These are phyloP conservation scores for Tadarida brasiliensis DNA, from an alignment of 2,797 vertebrate genomes.

Conservation along the genomic window DNA sequence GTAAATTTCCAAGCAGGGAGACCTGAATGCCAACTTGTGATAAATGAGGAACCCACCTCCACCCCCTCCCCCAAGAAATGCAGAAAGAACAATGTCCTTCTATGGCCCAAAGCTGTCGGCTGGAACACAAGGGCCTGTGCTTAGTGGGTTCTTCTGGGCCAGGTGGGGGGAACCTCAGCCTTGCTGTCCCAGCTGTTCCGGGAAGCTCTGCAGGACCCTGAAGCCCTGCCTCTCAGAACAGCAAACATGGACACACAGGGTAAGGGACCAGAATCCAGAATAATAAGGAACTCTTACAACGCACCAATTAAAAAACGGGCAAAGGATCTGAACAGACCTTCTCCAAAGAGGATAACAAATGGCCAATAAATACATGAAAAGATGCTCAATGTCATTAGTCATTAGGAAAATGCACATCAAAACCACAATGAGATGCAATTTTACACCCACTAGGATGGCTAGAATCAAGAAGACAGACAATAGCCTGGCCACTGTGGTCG, in stretches of 20 bases:
- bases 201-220: background rate
- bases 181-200: too few species aligned
- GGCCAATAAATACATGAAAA: background rate
- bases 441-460: rapidly evolving
- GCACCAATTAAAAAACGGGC: background rate
- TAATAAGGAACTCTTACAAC: background rate
- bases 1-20: background rate
- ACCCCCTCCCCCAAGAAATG: background rate
- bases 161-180: background rate
- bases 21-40: background rate
- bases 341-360: background rate
- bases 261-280: background rate
- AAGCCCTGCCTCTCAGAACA: background rate
- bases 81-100: background rate
- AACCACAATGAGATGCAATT: background rate
- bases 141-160: background rate
- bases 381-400: background rate
- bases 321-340: background rate
- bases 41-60: background rate
- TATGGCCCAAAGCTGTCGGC: rapidly evolving
- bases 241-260: background rate
- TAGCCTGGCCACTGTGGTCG: background rate
- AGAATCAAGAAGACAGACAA: background rate
- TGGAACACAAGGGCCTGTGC: rapidly evolving
- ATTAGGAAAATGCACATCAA: background rate